Evolutionary conservation across 1,140 invertebrate genomes (phyloP), one percentile per base, ranked within the genome.

Genomic region (Danaus melanippus): DNA sequence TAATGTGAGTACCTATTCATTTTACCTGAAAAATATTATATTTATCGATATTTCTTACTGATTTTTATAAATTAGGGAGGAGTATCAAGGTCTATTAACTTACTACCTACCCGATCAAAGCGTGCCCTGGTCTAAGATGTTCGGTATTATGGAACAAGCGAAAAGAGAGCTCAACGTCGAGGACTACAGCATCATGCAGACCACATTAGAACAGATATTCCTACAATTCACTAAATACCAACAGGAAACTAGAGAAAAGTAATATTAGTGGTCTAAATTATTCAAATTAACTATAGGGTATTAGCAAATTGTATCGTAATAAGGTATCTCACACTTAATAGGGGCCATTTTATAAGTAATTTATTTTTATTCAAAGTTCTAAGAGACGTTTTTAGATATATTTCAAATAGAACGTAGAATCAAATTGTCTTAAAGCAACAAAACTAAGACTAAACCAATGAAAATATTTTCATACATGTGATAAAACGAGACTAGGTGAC

Each of bases 121-220:
- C 12, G 76, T 93, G 40, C 88, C 90, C 7, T 94, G 93, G 91
- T 92, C 93, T 0, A 77, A 86, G 53, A 92, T 96, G 78, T 96
- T 96, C 79, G 91, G 92, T 1, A 87, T 91, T 12, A 90, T 96
- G 89, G 94, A 96, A 71, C 86, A 88, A 21, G 90, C 89, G 10
- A 90, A 90, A 46, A 62, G 79, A 46, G 67, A 77, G 1, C 86
- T 92, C 8, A 81, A 89, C 50, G 90, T 96, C n/a, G 94, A 95
- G 74, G 93, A 95, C 74, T 96, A 96, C 79, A 94, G 92, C 40
- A 91, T 96, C 46, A 92, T 92, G 57, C 94, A 96, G 82, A 95
- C 94, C 1, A 93, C 93, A 39, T 84, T 96, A 17, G 94, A 96
- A 79, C 94, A 95, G 82, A 93, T 95, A 64, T 90, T 90, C 69